Base-by-base conservation (phyloP, 2,797 vertebrate species). In the Chelonia mydas region DNA sequence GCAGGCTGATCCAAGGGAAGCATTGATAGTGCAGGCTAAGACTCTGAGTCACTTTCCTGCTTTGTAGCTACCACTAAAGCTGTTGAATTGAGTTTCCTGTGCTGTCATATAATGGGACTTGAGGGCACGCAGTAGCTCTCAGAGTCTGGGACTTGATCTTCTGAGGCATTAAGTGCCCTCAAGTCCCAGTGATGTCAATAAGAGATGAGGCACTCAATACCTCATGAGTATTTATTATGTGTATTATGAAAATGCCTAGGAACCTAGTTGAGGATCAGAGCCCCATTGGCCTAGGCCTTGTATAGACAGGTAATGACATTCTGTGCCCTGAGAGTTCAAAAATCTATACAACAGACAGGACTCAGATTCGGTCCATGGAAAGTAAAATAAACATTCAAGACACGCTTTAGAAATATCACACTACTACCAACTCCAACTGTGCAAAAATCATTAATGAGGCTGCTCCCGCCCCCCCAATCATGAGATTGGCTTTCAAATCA, bases 1-100 rank as follows among this genome's bases (percentile, higher is more conserved):
- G 15, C 41, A 47, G 54, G 28, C 3, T 37, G 81, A 45, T 45
- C 87, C 2, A 0, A 0, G 0, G 6, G 1, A 8, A 81, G 53
- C 74, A 54, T 61, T 87, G 11, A 31, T 11, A 23, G 6, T 0
- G 0, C 0, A 0, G 47, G 25, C 0, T 1, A 19, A 11, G 23
- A 77, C 33, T 2, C 1, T 1, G 45, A 41, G 45, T 33, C 65
- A 11, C 41, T 37, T 49, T 41, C 28, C 37, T 33, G 23, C 54
- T 68, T 50, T 33, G 25, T 77, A 49, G 45, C 74, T 77, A 77
- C 45, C 47, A 77, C 45, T 77, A 28, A 28, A 15, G 74, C 17
- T 51, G 49, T 49, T n/a, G 77, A 33, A 50, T 11, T 19, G 31
- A 51, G 49, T 51, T 51, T 31, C 28, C 77, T 79, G 9, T 21